A percentile compares a stretch with the other conserved stretches of the same genome.
Evolutionary conservation across 2,113 vertebrate species (phyloP).

Genomic region (Pygoscelis antarcticus): DNA sequence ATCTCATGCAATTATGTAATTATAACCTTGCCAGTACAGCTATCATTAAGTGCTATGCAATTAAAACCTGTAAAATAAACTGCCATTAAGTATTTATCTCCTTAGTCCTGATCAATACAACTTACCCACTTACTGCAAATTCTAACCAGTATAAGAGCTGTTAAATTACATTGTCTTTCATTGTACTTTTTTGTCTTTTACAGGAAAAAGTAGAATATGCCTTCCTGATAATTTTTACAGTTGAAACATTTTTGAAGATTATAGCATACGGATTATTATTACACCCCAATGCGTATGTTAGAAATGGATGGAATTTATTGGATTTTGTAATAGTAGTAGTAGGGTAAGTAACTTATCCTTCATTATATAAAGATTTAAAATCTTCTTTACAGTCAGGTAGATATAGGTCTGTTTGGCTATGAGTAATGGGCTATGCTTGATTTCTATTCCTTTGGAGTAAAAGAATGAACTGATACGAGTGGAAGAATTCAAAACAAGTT

Average conservation of each 20-base stretch:
- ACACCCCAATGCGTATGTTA: constrained; percentile 97
- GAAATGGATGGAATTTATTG: constrained; percentile 99
- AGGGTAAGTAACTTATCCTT: constrained; percentile 84
- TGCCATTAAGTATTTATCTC: not conserved
- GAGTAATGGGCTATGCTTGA: not conserved
- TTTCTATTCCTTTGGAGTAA: not conserved
- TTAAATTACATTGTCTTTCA: not conserved
- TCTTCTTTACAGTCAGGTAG: not conserved
- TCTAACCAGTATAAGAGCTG: not conserved
- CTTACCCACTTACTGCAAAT: not conserved
- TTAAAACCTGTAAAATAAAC: not conserved
- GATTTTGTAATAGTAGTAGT: constrained; percentile 99
- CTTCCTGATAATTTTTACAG: constrained; percentile 99
- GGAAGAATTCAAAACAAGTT: not conserved
- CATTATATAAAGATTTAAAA: not conserved
- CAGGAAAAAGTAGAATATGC: constrained; percentile 99
- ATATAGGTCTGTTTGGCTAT: not conserved
- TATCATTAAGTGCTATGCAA: not conserved
- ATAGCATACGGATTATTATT: constrained; percentile 98
- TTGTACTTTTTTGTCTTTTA: constrained; percentile 55
- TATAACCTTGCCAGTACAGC: not conserved
- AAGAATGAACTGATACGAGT: not conserved
- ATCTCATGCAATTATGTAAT: not conserved
- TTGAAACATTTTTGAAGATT: constrained; percentile 99
- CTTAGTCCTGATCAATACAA: not conserved